Conservation (phyloP, 2,888 invertebrate species). For the Frankliniella intonsa region DNA sequence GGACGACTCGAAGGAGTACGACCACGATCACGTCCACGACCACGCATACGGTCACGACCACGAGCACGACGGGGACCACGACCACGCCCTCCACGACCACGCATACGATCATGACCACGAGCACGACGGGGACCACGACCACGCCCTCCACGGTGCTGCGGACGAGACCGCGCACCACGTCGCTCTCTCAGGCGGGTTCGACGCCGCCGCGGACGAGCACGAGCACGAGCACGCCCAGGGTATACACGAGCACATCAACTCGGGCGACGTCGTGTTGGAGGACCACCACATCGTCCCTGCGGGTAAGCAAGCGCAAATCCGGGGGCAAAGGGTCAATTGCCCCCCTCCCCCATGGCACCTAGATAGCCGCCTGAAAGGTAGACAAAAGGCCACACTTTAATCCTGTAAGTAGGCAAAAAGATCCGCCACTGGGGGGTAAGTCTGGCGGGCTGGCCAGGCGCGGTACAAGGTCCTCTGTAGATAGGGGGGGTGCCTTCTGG, state of each 20-base stretch:
- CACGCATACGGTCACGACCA: background rate
- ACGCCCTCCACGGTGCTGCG: too few species aligned
- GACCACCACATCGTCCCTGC: conserved; percentile 6
- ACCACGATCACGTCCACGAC: background rate
- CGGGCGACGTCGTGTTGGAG: background rate
- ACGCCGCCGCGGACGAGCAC: background rate
- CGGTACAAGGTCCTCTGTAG: too few species aligned
- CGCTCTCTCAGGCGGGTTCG: background rate
- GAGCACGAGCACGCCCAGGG: background rate
- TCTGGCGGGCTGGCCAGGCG: too few species aligned
- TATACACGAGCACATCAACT: background rate
- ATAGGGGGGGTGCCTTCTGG: too few species aligned
- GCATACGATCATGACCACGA: background rate
- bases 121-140: background rate
- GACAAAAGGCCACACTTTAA: too few species aligned
- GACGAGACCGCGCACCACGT: background rate
- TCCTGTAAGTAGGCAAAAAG: too few species aligned
- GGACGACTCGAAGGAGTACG: background rate
- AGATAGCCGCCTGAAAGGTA: too few species aligned
- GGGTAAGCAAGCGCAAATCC: background rate
- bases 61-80: background rate
- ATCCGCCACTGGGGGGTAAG: too few species aligned
- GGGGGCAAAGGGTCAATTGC: too few species aligned
- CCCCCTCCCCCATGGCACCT: too few species aligned
- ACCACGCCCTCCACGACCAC: background rate